These are phyloP conservation scores for Aramus guarauna DNA, from an alignment of 2,113 vertebrate genomes.

Conservation along the genomic window DNA sequence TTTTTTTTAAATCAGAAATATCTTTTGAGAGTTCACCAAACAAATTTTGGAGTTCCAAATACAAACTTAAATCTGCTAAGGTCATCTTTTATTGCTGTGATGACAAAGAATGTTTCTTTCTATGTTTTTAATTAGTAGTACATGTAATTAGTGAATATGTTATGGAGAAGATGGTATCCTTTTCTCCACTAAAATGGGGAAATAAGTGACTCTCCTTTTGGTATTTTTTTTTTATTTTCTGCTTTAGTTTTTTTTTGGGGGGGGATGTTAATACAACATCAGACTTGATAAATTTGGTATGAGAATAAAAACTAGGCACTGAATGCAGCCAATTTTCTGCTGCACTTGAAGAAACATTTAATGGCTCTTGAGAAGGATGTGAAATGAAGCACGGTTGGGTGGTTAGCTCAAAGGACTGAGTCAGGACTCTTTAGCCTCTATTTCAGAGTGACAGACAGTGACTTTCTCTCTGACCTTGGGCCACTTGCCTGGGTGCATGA, in stretches of 20 bases:
- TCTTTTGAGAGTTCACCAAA: neutral
- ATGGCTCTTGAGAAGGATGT: neutral
- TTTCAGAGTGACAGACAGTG: neutral
- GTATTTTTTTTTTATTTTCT: neutral
- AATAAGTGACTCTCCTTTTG: neutral
- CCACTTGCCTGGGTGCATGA: neutral
- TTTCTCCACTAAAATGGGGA: neutral
- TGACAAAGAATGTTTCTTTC: neutral
- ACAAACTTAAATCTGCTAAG: neutral
- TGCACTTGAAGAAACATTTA: neutral
- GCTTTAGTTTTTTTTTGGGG: neutral
- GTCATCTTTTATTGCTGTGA: neutral
- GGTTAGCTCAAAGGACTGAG: neutral
- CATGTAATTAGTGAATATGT: neutral
- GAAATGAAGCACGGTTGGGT: neutral
- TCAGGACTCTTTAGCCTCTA: neutral
- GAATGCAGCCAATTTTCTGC: neutral
- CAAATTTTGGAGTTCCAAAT: neutral
- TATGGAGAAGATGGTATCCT: neutral
- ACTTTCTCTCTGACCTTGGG: conserved; percentile 19
- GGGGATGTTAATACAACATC: neutral
- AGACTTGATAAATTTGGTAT: neutral
- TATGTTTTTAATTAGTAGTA: neutral
- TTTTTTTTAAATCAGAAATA: neutral
- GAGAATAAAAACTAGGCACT: neutral